Evolutionary conservation across 2,888 invertebrate species (phyloP).

Genomic region (Pterobdella sp.): DNA sequence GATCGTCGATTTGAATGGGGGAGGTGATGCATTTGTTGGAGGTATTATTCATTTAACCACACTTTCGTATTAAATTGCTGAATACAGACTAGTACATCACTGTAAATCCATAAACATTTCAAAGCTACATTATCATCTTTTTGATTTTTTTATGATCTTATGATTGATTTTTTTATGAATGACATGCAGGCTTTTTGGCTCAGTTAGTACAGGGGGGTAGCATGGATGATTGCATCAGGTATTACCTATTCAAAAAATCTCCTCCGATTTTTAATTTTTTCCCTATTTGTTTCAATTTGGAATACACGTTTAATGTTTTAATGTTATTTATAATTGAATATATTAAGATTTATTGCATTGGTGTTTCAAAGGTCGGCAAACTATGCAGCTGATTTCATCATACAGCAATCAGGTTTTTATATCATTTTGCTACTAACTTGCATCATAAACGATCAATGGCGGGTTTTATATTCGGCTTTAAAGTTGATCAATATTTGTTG

Average conservation of each 20-base stretch:
- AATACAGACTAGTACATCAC: not conserved
- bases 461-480: too few relatives aligned
- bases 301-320: too few relatives aligned
- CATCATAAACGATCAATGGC: too few relatives aligned
- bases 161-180: too few relatives aligned
- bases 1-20: conserved; percentile 93
- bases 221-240: conserved; percentile 66
- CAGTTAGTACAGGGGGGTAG: conserved; percentile 68
- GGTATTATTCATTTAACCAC: conserved; percentile 52
- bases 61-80: not conserved
- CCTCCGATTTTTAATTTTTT: too few relatives aligned
- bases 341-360: too few relatives aligned
- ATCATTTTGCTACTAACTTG: not conserved
- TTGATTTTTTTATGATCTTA: too few relatives aligned
- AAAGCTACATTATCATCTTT: not conserved
- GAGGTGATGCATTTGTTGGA: conserved; percentile 96
- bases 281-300: too few relatives aligned
- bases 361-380: conserved; percentile 65
- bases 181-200: conserved; percentile 70
- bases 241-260: too few relatives aligned
- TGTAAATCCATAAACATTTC: not conserved
- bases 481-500: not conserved
- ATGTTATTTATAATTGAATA: too few relatives aligned
- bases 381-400: conserved; percentile 76
- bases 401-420: conserved; percentile 70